Base-by-base conservation (phyloP, 1,140 invertebrate genomes). In the Lepidotrigona ventralis region DNA sequence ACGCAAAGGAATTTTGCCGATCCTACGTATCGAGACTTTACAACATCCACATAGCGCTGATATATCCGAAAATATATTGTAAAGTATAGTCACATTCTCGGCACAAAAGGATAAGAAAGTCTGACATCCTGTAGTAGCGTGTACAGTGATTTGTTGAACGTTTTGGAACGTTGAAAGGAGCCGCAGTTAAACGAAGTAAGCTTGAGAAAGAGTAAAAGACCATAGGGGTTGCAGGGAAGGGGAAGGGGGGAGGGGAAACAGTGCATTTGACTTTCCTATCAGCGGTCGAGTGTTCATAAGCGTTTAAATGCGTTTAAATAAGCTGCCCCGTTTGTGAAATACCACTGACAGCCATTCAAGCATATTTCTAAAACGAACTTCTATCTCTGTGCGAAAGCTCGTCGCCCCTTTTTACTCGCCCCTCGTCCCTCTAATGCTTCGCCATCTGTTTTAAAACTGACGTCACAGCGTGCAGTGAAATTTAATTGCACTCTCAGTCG, bases 211-310 rank as follows among this genome's bases (percentile, higher is more conserved):
- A 77, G 81, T 74, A 51, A 77, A 60, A 12, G 54, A 68, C 66
- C 84, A 75, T 66, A 84, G 60, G 77, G 51, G n/a, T 12, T 69
- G 29, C 56, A 75, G 63, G 78, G 70, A 64, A 51, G 17, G 60
- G 17, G 19, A 69, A n/a, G 63, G 71, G 68, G 78, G 68, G 68
- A 54, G 21, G 60, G n/a, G n/a, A n/a, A 74, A 85, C 64, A 85
- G 81, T 88, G 89, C 88, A 90, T 88, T 89, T 90, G 89, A 90
- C 88, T 90, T 90, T 84, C 84, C 86, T 89, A 90, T 89, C 88
- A 86, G 78, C 73, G 81, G 81, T 85, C 82, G 76, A 89, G 88
- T 89, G 82, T 69, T 88, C 82, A 86, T 90, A 88, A 88, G 76
- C 86, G 86, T 85, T 88, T 86, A 85, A 90, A 90, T 89, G 88